Evolutionary conservation across 2,113 vertebrate species (phyloP).

Genomic region (Chinchilla lanigera): DNA sequence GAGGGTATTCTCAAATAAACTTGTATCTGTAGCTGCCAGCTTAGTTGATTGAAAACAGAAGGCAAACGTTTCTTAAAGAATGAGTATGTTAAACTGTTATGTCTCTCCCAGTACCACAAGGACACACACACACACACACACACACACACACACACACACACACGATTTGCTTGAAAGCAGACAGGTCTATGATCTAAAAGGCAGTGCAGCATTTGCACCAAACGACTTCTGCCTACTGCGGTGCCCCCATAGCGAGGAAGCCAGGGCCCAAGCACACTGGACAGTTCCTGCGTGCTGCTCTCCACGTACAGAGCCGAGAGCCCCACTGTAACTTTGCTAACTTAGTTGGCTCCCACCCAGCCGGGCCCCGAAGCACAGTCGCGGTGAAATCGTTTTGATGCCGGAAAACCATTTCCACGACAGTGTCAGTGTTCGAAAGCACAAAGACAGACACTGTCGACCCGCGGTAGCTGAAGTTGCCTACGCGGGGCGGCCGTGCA

Average conservation of each 20-base stretch:
- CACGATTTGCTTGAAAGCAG: conserved; percentile 68
- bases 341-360: conserved; percentile 67
- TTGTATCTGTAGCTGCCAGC: conserved; percentile 86
- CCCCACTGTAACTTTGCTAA: conserved; percentile 73
- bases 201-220: conserved; percentile 56
- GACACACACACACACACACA: neutral
- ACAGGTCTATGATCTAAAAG: conserved; percentile 33
- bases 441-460: conserved; percentile 62
- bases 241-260: conserved; percentile 5
- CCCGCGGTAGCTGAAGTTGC: conserved; percentile 42
- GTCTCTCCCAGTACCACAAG: conserved; percentile 68
- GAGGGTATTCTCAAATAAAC: conserved; percentile 87
- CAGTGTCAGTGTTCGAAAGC: conserved; percentile 53
- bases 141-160: conserved; percentile 8
- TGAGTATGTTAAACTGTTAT: conserved; percentile 77
- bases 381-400: neutral
- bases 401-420: conserved; percentile 59
- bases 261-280: conserved; percentile 11
- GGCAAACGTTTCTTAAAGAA: conserved; percentile 83
- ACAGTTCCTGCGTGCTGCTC: conserved; percentile 8
- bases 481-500: neutral
- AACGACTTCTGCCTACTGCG: conserved; percentile 53
- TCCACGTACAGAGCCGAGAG: conserved; percentile 51
- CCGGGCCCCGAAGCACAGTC: conserved; percentile 27
- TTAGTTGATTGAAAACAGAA: conserved; percentile 88